Evolutionary conservation across 2,113 vertebrate genomes (phyloP).

Genomic region (Trochalopteron elliotii): DNA sequence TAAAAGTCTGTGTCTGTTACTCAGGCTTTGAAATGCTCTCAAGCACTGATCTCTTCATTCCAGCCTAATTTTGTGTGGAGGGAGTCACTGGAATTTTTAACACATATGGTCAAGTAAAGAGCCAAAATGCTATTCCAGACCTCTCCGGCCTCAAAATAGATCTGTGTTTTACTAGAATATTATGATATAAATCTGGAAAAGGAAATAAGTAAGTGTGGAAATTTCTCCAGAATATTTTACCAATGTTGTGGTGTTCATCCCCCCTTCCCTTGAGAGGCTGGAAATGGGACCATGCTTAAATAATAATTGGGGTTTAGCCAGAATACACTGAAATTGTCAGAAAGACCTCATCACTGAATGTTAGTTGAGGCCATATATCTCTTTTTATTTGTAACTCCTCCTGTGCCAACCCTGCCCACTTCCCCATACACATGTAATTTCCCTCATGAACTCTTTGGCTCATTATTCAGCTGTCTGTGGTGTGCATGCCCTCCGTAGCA

Average conservation of each 20-base stretch:
- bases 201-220: background rate
- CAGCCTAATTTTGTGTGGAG: background rate
- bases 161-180: background rate
- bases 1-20: background rate
- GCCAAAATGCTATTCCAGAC: constrained; percentile 39
- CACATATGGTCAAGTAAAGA: constrained; percentile 15
- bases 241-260: background rate
- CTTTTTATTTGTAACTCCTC: background rate
- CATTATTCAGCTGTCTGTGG: constrained; percentile 14
- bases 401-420: background rate
- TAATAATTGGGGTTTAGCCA: background rate
- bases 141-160: constrained; percentile 3
- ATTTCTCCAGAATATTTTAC: background rate
- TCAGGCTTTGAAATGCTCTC: constrained; percentile 23
- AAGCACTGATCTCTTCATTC: background rate
- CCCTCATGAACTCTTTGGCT: background rate
- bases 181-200: background rate
- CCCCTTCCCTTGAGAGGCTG: background rate
- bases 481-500: background rate
- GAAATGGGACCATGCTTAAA: background rate
- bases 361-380: background rate
- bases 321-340: background rate
- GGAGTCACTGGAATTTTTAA: constrained; percentile 8
- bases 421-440: background rate
- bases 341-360: background rate